A percentile compares a stretch with the other conserved stretches of the same genome.
Conservation (phyloP, 2,888 invertebrate species). For the Bellardia pandia region DNA sequence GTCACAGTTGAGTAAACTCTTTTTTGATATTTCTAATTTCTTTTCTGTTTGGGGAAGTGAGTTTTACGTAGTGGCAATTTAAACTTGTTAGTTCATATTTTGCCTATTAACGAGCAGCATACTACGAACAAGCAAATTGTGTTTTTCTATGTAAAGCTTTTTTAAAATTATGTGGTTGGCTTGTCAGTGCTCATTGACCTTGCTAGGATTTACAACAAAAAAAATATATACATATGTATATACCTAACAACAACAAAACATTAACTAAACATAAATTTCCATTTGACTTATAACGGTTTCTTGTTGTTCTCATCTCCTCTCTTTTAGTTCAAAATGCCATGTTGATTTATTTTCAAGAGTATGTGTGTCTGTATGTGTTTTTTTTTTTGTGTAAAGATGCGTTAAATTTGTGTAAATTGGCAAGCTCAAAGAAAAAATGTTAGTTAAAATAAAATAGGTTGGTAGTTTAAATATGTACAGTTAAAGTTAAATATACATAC, state of each 20-base stretch:
- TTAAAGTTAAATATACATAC: no score
- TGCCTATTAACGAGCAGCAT: background rate
- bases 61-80: conserved; percentile 9
- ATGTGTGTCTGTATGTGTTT: background rate
- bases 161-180: conserved; percentile 38
- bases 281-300: conserved; percentile 50
- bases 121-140: background rate
- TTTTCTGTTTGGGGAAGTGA: conserved; percentile 9
- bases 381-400: background rate
- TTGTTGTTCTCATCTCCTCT: conserved; percentile 3
- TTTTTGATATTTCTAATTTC: background rate
- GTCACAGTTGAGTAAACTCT: conserved; percentile 5
- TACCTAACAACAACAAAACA: conserved; percentile 18
- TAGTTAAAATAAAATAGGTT: background rate
- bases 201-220: conserved; percentile 22
- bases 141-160: conserved; percentile 13
- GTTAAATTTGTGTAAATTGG: conserved; percentile 35
- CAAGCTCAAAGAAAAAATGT: conserved; percentile 19
- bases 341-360: conserved; percentile 1
- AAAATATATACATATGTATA: background rate
- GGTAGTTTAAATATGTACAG: no score
- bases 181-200: conserved; percentile 72
- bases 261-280: conserved; percentile 48
- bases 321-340: conserved; percentile 22
- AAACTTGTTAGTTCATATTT: background rate